Conservation (phyloP, 2,113 vertebrate species). For the Megaleporinus macrocephalus region DNA sequence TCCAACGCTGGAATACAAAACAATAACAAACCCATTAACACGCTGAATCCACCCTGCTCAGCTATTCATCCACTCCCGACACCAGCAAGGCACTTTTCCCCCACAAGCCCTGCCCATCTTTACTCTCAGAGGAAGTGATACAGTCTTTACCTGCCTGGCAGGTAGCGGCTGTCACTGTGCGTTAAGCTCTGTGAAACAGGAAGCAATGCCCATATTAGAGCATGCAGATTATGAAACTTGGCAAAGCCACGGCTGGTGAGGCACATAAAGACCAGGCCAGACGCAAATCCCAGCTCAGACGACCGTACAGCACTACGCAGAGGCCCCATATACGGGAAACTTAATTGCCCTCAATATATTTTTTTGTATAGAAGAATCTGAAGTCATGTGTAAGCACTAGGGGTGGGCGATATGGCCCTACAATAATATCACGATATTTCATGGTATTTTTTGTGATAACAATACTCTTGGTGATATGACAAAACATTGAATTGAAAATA, state of each 20-base stretch:
- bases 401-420: too few relatives aligned
- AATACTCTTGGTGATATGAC: too few relatives aligned
- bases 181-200: neutral
- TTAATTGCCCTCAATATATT: too few relatives aligned
- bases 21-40: constrained; percentile 12
- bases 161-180: constrained; percentile 4
- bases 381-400: too few relatives aligned
- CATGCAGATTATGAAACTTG: neutral
- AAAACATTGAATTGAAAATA: too few relatives aligned
- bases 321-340: too few relatives aligned
- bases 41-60: neutral
- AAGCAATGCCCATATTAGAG: constrained; percentile 34
- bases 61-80: constrained; percentile 31
- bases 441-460: too few relatives aligned
- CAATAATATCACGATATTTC: too few relatives aligned
- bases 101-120: constrained; percentile 11
- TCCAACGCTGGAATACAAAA: constrained; percentile 17
- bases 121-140: neutral
- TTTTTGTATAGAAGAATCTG: too few relatives aligned
- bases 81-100: neutral
- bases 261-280: neutral
- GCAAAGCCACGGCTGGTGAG: neutral
- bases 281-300: too few relatives aligned
- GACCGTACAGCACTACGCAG: too few relatives aligned
- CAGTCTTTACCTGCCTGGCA: constrained; percentile 8